Base-by-base conservation (phyloP, 2,888 invertebrate genomes). In the Diogma glabrata region DNA sequence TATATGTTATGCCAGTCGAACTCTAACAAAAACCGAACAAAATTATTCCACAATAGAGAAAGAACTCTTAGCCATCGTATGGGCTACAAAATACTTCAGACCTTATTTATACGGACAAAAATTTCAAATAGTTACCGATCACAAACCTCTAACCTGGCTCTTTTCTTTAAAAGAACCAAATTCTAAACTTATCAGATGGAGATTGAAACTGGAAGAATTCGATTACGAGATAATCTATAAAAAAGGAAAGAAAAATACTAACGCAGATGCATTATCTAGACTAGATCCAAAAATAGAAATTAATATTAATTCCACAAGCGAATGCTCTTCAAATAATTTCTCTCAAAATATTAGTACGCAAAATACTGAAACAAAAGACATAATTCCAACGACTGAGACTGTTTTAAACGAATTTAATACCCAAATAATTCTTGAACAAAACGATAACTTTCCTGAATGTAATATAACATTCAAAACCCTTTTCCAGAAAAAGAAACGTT, bases 51-150 rank as follows among this genome's bases (percentile, higher is more conserved):
- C 59, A 1, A 60, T 63, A 10, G 63, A 67, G 49, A 65, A 64
- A 45, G 64, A 67, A 56, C 47, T 64, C 2, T 33, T 64, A 24
- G 58, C 57, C 1, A 61, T 66, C 9, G 57, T 64, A 1, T 64
- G 61, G 62, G 63, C 62, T 1, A 53, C 56, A 1, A 63, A 36
- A 36, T 36, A 36, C 8, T 36, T 36, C 36, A 3, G 36, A 3
- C 36, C 36, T 16, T 36, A 36, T 14, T 36, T 36, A 17, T 36
- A 6, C 8, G 36, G 36, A 5, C 36, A 9, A 36, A 36, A 36
- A 36, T 57, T 56, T 43, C 33, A 57, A 23, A 47, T 36, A 3
- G 36, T n/a, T 4, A 36, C 14, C 2, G 36, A 36, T 9, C n/a
- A 36, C 8, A n/a, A 36, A 14, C 36, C 36, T 3, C 3, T 36